phyloP scores from a whole-genome alignment of 2,797 vertebrate genomes.

The Sebastes baramenuke region DNA sequence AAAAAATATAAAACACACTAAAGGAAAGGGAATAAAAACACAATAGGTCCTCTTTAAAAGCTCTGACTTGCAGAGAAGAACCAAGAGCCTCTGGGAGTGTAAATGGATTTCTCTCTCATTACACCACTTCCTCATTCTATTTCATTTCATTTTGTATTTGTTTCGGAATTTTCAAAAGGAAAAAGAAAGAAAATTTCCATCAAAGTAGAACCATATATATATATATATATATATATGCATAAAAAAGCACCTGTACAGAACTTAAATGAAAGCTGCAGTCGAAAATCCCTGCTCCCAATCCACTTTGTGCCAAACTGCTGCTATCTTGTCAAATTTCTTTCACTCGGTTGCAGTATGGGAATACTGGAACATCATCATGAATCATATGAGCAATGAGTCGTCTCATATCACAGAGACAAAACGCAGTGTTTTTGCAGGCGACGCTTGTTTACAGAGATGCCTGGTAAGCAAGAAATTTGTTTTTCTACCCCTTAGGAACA shows the following conservation, averaged over 20 bases:
- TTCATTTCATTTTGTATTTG: slow-evolving; percentile 20
- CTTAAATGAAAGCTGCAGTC: slow-evolving; percentile 11
- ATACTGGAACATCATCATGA: slow-evolving; percentile 34
- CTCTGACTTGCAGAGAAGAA: slow-evolving; percentile 2
- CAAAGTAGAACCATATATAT: slow-evolving; percentile 25
- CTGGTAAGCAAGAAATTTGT: slow-evolving; percentile 45
- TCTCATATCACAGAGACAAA: slow-evolving; percentile 49
- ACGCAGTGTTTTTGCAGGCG: slow-evolving; percentile 24
- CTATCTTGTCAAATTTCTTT: slow-evolving; percentile 32
- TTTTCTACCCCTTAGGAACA: slow-evolving; percentile 19
- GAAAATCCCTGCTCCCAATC: slow-evolving; percentile 19
- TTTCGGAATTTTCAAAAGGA: background rate
- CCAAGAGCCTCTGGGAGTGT: background rate
- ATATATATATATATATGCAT: slow-evolving; percentile 7
- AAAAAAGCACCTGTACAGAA: slow-evolving; percentile 34
- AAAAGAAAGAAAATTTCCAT: background rate
- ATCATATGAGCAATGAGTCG: slow-evolving; percentile 38
- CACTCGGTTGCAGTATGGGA: slow-evolving; percentile 15
- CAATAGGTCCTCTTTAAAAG: background rate
- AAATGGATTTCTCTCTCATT: slow-evolving; percentile 20
- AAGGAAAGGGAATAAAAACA: too few species aligned
- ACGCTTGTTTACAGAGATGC: slow-evolving; percentile 46
- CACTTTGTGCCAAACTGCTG: slow-evolving; percentile 40
- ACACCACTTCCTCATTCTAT: slow-evolving; percentile 9
- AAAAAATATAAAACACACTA: too few species aligned